These are phyloP conservation scores for Nymphalis c-album DNA, from an alignment of 2,888 invertebrate genomes.

Conservation along the genomic window DNA sequence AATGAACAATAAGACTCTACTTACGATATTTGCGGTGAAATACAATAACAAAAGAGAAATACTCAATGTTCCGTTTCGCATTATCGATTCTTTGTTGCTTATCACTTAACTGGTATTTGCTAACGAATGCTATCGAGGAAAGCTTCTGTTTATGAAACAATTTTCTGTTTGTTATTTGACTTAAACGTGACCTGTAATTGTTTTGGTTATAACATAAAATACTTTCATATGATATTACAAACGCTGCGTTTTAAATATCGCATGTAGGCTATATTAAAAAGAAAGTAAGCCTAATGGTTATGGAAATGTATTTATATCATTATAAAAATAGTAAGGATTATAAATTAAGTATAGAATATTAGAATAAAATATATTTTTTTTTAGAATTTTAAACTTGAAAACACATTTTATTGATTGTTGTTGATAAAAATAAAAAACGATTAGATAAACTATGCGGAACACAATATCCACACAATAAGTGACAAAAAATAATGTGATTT, in stretches of 20 bases:
- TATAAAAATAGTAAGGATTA: not conserved
- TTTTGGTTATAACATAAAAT: not conserved
- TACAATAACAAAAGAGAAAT: constrained; percentile 11
- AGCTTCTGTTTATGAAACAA: constrained; percentile 8
- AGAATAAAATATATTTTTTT: no score
- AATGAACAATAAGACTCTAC: not conserved
- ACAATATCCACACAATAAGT: no score
- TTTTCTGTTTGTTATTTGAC: not conserved
- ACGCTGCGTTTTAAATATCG: not conserved
- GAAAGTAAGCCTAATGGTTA: not conserved
- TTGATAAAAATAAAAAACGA: no score
- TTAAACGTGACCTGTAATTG: constrained; percentile 12
- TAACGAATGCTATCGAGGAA: constrained; percentile 3
- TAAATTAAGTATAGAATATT: no score
- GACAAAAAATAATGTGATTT: no score
- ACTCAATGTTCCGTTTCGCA: constrained; percentile 6
- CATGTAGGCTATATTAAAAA: no score
- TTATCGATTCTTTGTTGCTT: constrained; percentile 10
- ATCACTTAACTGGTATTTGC: constrained; percentile 5
- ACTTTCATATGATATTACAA: not conserved
- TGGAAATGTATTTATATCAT: not conserved
- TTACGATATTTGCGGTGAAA: constrained; percentile 13
- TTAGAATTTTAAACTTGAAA: not conserved
- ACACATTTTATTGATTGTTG: no score
- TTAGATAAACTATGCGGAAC: no score